phyloP scores from a whole-genome alignment of 2,888 invertebrate genomes.

The Erebia palarica region DNA sequence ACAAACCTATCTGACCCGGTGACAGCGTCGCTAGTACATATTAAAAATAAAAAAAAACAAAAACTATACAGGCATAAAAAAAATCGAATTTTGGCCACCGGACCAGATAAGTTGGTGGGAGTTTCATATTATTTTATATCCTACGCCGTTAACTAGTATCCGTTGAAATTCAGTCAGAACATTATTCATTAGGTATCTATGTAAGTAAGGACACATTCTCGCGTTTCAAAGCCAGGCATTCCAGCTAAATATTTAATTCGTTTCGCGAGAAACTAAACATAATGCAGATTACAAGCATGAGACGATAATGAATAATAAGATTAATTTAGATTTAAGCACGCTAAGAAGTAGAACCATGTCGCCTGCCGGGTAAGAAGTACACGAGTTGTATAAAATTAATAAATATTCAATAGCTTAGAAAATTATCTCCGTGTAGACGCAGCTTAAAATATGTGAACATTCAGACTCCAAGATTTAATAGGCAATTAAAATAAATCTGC shows the following conservation, averaged over 20 bases:
- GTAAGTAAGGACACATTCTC: background rate
- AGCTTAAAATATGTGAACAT: constrained; percentile 22
- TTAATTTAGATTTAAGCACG: constrained; percentile 18
- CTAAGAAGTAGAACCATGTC: constrained; percentile 1
- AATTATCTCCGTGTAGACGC: constrained; percentile 18
- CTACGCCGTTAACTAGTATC: too few species aligned
- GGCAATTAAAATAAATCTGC: constrained; percentile 14
- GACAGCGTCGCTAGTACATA: too few species aligned
- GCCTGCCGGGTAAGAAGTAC: constrained; percentile 22
- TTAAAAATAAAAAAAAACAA: too few species aligned
- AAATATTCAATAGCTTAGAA: constrained; percentile 26
- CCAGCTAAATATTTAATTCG: constrained; percentile 15
- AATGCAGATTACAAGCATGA: constrained; percentile 25
- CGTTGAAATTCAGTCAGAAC: too few species aligned
- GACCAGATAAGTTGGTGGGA: too few species aligned
- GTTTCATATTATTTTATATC: too few species aligned
- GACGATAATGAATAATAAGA: constrained; percentile 19
- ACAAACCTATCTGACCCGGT: too few species aligned
- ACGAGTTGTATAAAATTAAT: constrained; percentile 29
- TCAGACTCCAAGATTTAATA: background rate
- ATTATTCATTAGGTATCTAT: background rate
- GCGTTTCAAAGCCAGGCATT: background rate
- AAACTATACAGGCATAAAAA: too few species aligned
- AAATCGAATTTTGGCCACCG: too few species aligned
- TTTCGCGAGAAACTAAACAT: constrained; percentile 17